Conservation (phyloP, 2,888 invertebrate species). For the Hymenopus coronatus region DNA sequence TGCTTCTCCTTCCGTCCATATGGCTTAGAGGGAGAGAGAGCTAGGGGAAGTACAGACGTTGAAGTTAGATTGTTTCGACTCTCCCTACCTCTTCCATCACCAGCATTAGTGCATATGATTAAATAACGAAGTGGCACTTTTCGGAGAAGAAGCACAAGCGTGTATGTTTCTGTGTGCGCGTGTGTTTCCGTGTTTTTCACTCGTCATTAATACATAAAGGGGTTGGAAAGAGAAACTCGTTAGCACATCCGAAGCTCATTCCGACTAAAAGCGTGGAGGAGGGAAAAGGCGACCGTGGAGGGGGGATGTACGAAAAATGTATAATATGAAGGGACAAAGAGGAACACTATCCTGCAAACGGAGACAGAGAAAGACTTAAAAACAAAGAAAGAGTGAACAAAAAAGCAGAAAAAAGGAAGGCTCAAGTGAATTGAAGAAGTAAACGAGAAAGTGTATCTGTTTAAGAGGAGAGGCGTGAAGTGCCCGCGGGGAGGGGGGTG, state of each 20-base stretch:
- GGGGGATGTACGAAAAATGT: neutral
- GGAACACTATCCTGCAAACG: neutral
- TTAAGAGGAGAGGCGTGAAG: neutral
- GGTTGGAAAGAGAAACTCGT: neutral
- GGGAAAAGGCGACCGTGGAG: neutral
- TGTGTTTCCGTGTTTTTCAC: conserved; percentile 1
- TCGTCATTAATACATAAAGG: conserved; percentile 19
- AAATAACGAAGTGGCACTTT: conserved; percentile 18
- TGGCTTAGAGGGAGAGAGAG: neutral
- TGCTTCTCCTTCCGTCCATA: neutral
- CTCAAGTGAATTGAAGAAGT: conserved; percentile 24
- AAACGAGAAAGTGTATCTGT: neutral
- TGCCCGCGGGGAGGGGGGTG: neutral
- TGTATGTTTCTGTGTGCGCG: neutral
- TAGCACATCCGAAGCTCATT: conserved; percentile 1
- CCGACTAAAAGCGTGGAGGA: conserved; percentile 3
- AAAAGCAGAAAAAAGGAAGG: neutral
- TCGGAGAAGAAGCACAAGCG: neutral
- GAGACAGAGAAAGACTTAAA: neutral
- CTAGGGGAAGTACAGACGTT: neutral
- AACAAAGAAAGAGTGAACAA: neutral
- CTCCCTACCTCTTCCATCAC: neutral
- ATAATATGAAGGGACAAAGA: conserved; percentile 2
- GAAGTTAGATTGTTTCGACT: neutral
- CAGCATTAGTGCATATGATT: conserved; percentile 17